Base-by-base conservation (phyloP, 2,888 invertebrate species). In the Perdita meconis region DNA sequence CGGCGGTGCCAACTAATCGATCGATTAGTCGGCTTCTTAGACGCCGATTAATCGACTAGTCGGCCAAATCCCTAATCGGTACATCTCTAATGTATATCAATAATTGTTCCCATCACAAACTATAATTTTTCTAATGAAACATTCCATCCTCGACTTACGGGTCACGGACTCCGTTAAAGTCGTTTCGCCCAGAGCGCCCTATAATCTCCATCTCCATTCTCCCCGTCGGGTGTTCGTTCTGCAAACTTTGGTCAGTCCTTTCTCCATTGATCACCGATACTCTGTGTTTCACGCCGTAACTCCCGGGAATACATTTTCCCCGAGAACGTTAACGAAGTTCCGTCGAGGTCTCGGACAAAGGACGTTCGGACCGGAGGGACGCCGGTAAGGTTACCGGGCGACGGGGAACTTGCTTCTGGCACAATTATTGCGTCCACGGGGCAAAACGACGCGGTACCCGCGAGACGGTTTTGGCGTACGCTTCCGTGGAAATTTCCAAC, bases 261-360 rank as follows among this genome's bases (percentile, higher is more conserved):
- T 53, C 36, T 16, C 36, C 57, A 40, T 34, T 53, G 69, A 76
- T 78, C 76, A 76, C 66, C 76, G 63, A 59, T 42, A 66, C 44
- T 40, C 26, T 13, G 61, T 34, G 36, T 60, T 57, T 34, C 50
- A 38, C 60, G 50, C 16, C 12, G 13, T 34, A 51, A 42, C 57
- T 75, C 81, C 60, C 51, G 16, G 24, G 72, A 38, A 74, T 59
- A 65, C 80, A 76, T 81, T 79, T 82, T 82, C 72, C 74, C 53
- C 12, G 40, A 36, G 56, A 60, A 75, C 63, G 68, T 70, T 57
- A 61, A 55, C 60, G 42, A 61, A 60, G 38, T 80, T 71, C 72
- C 69, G 70, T 75, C 67, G 69, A 72, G 63, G 40, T 6, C 60
- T 38, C 47, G 64, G 44, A 82, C 75, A 81, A 81, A 81, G 70